These are phyloP conservation scores for Erannis defoliaria DNA, from an alignment of 2,888 invertebrate genomes.

Conservation along the genomic window DNA sequence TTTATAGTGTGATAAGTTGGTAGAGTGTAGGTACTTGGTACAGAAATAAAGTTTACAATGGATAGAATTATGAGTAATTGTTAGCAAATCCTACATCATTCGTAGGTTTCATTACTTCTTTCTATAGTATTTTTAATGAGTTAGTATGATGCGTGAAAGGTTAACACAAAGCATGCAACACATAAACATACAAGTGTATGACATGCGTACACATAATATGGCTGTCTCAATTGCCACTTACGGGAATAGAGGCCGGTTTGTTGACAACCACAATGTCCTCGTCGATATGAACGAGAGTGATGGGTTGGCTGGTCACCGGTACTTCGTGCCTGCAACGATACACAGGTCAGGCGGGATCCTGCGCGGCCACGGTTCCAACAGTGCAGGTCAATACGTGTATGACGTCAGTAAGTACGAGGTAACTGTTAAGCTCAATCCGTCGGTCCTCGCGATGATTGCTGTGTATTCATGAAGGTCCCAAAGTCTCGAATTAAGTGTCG, in stretches of 20 bases:
- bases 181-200: constrained; percentile 63
- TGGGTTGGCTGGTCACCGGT: constrained; percentile 98
- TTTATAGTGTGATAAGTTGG: not conserved
- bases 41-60: not conserved
- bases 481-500: not conserved
- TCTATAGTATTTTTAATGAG: not conserved
- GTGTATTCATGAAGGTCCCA: constrained; percentile 29
- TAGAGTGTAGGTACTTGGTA: not conserved
- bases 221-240: constrained; percentile 96
- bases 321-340: constrained; percentile 97
- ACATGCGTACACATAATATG: constrained; percentile 92
- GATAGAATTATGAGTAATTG: not conserved
- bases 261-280: constrained; percentile 99
- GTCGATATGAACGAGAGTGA: constrained; percentile 99
- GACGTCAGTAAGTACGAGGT: constrained; percentile 17
- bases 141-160: constrained; percentile 23
- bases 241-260: constrained; percentile 99
- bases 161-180: constrained; percentile 32
- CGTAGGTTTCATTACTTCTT: constrained; percentile 7
- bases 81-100: constrained; percentile 4
- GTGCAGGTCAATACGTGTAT: constrained; percentile 32
- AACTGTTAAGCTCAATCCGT: constrained; percentile 63
- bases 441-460: constrained; percentile 68
- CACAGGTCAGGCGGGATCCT: constrained; percentile 74
- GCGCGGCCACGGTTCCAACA: constrained; percentile 33